Evolutionary conservation across 2,888 invertebrate species (phyloP).

Genomic region (Asteroscopus sphinx): DNA sequence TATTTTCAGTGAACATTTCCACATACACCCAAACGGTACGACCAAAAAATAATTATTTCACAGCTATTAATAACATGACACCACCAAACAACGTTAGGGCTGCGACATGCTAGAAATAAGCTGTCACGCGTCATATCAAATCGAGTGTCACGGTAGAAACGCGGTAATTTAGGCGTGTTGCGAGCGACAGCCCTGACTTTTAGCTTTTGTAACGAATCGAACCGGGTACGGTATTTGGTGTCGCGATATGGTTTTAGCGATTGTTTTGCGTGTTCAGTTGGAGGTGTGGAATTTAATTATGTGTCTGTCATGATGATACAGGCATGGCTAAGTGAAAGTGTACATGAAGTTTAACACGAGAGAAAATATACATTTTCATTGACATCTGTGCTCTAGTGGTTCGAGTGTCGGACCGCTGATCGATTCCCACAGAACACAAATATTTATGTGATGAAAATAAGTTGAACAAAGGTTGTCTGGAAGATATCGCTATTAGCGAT

Average conservation of each 20-base stretch:
- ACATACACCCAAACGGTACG: conserved; percentile 13
- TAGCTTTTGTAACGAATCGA: conserved; percentile 56
- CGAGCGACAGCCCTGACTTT: conserved; percentile 51
- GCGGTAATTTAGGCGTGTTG: conserved; percentile 66
- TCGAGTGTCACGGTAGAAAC: conserved; percentile 63
- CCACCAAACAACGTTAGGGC: conserved; percentile 45
- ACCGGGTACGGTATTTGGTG: conserved; percentile 45
- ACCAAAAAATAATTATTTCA: conserved; percentile 48
- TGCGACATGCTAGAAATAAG: conserved; percentile 62
- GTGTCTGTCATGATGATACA: conserved; percentile 38
- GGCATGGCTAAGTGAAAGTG: conserved; percentile 11
- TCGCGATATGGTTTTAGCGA: conserved; percentile 51
- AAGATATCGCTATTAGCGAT: no score
- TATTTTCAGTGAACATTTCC: conserved; percentile 12
- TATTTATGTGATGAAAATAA: no score
- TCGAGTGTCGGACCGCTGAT: no score
- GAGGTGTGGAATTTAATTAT: conserved; percentile 52
- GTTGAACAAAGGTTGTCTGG: no score
- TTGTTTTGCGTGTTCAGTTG: conserved; percentile 52
- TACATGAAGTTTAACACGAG: conserved; percentile 21
- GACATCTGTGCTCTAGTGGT: no score
- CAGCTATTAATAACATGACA: conserved; percentile 47
- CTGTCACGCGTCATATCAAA: conserved; percentile 68
- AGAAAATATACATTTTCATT: no score
- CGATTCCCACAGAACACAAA: no score